Conservation (phyloP, 2,888 invertebrate genomes). For the Drosophila trichaetosa region DNA sequence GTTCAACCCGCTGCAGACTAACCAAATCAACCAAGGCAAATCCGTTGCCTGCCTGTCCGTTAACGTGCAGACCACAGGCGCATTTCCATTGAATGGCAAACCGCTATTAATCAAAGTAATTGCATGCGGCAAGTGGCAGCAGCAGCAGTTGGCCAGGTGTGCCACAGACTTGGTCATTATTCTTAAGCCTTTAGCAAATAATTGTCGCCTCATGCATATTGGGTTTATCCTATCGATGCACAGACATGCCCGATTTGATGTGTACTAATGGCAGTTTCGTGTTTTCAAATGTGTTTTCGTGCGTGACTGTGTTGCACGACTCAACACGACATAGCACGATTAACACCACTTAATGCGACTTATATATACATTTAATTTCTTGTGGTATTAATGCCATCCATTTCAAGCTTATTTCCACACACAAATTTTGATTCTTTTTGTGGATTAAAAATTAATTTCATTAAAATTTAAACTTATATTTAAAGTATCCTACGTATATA, state of each 20-base stretch:
- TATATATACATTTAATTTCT: background rate
- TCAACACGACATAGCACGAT: background rate
- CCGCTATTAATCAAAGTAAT: slow-evolving; percentile 83
- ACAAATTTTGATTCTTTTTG: background rate
- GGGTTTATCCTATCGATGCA: background rate
- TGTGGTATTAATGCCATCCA: background rate
- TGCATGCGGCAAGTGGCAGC: slow-evolving; percentile 60
- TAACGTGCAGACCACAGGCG: slow-evolving; percentile 29
- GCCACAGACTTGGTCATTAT: slow-evolving; percentile 15
- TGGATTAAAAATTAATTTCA: background rate
- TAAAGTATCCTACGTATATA: background rate
- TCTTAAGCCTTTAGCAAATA: slow-evolving; percentile 30
- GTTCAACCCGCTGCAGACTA: slow-evolving; percentile 27
- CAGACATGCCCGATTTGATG: background rate
- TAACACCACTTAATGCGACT: background rate
- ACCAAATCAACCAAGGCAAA: background rate
- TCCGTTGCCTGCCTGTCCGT: slow-evolving; percentile 24
- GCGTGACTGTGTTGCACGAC: background rate
- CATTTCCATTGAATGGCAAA: slow-evolving; percentile 57
- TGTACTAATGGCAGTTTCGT: background rate
- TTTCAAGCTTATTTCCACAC: no score
- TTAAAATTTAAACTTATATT: background rate
- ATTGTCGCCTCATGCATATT: slow-evolving; percentile 3
- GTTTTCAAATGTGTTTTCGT: background rate
- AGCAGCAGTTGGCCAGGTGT: slow-evolving; percentile 51